phyloP scores from a whole-genome alignment of 2,113 vertebrate genomes.

The Bagarius yarrelli region DNA sequence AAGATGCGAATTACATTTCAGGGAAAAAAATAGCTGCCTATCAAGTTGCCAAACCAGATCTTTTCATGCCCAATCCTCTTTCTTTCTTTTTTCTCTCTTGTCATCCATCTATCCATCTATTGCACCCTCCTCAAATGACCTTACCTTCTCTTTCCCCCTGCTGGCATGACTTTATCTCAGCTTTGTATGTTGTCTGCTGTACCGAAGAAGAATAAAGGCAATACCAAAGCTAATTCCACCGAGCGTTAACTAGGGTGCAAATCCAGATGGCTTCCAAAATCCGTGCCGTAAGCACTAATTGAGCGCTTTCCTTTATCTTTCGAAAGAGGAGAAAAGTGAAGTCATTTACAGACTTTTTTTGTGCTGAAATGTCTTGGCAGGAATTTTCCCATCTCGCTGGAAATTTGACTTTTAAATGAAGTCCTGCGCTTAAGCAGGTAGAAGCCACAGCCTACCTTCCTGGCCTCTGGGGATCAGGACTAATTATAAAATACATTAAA shows the following conservation, averaged over 20 bases:
- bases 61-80: constrained; percentile 36
- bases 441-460: constrained; percentile 41
- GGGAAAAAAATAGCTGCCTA: not conserved
- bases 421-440: constrained; percentile 52
- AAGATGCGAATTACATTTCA: constrained; percentile 34
- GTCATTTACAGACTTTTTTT: constrained; percentile 31
- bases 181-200: constrained; percentile 7
- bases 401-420: constrained; percentile 68
- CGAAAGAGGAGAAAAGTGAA: not conserved
- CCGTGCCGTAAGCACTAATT: not conserved
- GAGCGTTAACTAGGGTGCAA: constrained; percentile 25
- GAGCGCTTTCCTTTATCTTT: constrained; percentile 28
- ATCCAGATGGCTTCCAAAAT: constrained; percentile 31
- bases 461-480: constrained; percentile 55
- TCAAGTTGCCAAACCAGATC: constrained; percentile 21
- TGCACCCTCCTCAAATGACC: constrained; percentile 15
- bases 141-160: not conserved
- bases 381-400: constrained; percentile 24
- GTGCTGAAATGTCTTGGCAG: constrained; percentile 25
- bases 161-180: constrained; percentile 28
- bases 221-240: constrained; percentile 36
- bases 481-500: constrained; percentile 77
- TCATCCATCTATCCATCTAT: constrained; percentile 1
- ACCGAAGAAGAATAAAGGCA: constrained; percentile 28
- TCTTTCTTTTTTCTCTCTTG: not conserved